Evolutionary conservation across 1,140 invertebrate species (phyloP).

Genomic region (Drosophila bipectinata): DNA sequence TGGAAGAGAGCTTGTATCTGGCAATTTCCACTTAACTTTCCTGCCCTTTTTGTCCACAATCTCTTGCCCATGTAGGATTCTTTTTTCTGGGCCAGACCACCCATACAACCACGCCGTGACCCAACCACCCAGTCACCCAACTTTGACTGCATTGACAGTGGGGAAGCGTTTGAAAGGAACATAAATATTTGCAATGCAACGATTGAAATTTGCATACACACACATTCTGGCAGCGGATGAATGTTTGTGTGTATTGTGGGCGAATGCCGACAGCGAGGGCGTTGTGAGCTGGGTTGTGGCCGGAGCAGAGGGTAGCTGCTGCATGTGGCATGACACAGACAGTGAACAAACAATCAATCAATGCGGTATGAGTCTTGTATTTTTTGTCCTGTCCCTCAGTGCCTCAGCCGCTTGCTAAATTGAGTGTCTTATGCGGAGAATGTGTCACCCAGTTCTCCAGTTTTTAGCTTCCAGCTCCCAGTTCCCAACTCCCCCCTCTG

Average conservation of each 20-base stretch:
- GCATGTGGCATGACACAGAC: constrained; percentile 39
- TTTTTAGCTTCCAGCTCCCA: neutral
- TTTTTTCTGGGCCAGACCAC: neutral
- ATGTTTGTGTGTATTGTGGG: neutral
- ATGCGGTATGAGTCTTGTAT: constrained; percentile 56
- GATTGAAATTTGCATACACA: constrained; percentile 63
- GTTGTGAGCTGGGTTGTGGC: constrained; percentile 5
- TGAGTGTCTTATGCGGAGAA: constrained; percentile 23
- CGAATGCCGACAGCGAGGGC: constrained; percentile 16
- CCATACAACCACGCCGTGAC: neutral
- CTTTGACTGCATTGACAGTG: constrained; percentile 24
- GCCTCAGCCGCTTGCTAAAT: constrained; percentile 17
- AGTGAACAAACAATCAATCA: constrained; percentile 67
- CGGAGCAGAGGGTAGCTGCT: constrained; percentile 10
- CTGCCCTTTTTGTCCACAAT: neutral
- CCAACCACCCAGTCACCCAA: constrained; percentile 1
- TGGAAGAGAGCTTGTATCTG: constrained; percentile 3
- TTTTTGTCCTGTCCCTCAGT: constrained; percentile 23
- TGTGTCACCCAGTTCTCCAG: constrained; percentile 25
- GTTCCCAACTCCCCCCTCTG: constrained; percentile 4
- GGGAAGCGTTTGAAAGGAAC: constrained; percentile 50
- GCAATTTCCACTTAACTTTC: constrained; percentile 15
- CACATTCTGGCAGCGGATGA: constrained; percentile 6
- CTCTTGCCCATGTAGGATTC: constrained; percentile 1
- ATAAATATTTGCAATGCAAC: constrained; percentile 57